phyloP scores from a whole-genome alignment of 2,888 invertebrate genomes.

The Dynastes grantii region DNA sequence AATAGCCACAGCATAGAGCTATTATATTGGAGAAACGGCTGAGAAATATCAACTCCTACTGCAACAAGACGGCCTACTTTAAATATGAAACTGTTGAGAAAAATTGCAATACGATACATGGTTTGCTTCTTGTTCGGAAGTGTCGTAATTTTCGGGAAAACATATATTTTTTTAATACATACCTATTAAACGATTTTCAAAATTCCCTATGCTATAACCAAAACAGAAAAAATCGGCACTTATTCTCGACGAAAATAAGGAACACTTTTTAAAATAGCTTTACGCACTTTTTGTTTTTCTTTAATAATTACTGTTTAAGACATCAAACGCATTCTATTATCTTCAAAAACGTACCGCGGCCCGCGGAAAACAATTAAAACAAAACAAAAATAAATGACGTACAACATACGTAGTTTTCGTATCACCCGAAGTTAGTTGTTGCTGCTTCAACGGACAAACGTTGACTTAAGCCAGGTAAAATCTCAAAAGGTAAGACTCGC shows the following conservation, averaged over 20 bases:
- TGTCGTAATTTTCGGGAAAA: no score
- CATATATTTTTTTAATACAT: not conserved
- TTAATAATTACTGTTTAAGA: no score
- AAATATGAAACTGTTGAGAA: not conserved
- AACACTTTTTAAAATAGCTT: no score
- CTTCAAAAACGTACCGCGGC: no score
- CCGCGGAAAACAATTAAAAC: no score
- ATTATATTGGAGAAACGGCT: conserved; percentile 18
- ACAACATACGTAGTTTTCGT: no score
- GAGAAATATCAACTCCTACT: conserved; percentile 54
- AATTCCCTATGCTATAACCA: not conserved
- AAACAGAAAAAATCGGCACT: no score
- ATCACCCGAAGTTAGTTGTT: not conserved
- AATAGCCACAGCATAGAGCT: not conserved
- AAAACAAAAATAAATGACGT: no score
- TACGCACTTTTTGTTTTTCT: no score
- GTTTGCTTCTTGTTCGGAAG: not conserved
- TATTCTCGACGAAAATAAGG: no score
- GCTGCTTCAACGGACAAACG: not conserved
- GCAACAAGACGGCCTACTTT: conserved; percentile 55
- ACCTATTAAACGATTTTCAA: not conserved
- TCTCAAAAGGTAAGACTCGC: conserved; percentile 17
- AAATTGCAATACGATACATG: not conserved
- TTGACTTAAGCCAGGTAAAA: conserved; percentile 35
- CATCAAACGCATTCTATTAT: no score